Evolutionary conservation across 2,113 vertebrate genomes (phyloP).

Genomic region (Euleptes europaea): DNA sequence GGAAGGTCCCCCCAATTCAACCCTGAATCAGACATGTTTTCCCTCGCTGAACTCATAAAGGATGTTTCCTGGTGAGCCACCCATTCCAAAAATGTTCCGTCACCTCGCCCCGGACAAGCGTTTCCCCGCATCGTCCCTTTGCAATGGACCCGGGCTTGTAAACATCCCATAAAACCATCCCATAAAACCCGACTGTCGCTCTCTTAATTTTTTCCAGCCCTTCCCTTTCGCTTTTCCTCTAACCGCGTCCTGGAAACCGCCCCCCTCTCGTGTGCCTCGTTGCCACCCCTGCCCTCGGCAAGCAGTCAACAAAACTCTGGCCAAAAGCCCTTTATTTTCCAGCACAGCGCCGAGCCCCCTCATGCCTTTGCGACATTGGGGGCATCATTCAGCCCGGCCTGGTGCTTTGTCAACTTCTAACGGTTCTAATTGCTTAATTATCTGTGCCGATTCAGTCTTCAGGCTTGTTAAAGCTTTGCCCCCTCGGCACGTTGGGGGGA

Average conservation of each 20-base stretch:
- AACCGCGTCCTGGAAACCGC: slow-evolving; percentile 45
- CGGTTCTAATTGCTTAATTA: slow-evolving; percentile 62
- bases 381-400: slow-evolving; percentile 63
- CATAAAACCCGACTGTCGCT: background rate
- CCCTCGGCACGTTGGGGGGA: slow-evolving; percentile 40
- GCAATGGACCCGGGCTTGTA: slow-evolving; percentile 45
- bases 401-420: slow-evolving; percentile 59
- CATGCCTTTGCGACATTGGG: slow-evolving; percentile 56
- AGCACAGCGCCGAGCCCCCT: slow-evolving; percentile 33
- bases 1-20: slow-evolving; percentile 24
- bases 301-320: slow-evolving; percentile 49
- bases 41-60: background rate
- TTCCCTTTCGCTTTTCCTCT: slow-evolving; percentile 59
- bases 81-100: slow-evolving; percentile 60
- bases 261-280: slow-evolving; percentile 51
- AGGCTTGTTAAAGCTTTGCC: slow-evolving; percentile 64
- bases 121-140: slow-evolving; percentile 63
- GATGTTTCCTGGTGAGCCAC: slow-evolving; percentile 53
- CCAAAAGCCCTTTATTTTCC: slow-evolving; percentile 37
- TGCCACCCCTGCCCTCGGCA: slow-evolving; percentile 42
- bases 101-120: slow-evolving; percentile 63
- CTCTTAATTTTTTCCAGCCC: slow-evolving; percentile 56
- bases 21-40: slow-evolving; percentile 11
- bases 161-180: background rate
- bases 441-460: slow-evolving; percentile 63